A percentile compares a stretch with the other conserved stretches of the same genome.
These are phyloP conservation scores for Dinocampus coccinellae DNA, from an alignment of 2,888 invertebrate species.

Conservation along the genomic window DNA sequence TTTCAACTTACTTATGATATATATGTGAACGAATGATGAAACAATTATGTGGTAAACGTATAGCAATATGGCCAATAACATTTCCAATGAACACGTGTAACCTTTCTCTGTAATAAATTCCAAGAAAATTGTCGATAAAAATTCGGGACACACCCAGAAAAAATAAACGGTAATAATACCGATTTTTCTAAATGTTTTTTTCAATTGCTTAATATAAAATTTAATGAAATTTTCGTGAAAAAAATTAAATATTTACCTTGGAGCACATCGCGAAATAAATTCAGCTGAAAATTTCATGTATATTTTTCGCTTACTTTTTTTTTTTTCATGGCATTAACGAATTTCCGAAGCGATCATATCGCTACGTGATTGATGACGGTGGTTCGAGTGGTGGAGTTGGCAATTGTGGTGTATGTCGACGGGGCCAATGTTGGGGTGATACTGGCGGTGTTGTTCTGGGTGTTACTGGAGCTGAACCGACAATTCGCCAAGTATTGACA, in stretches of 20 bases:
- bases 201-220: neutral
- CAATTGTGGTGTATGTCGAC: constrained; percentile 55
- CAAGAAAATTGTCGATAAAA: constrained; percentile 15
- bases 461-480: constrained; percentile 81
- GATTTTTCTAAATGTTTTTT: neutral
- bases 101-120: constrained; percentile 1
- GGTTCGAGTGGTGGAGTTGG: constrained; percentile 55
- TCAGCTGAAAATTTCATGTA: neutral
- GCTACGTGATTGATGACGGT: constrained; percentile 59
- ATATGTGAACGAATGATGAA: neutral
- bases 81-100: constrained; percentile 29
- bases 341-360: constrained; percentile 41
- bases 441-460: constrained; percentile 82
- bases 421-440: constrained; percentile 78
- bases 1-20: neutral
- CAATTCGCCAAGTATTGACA: constrained; percentile 47
- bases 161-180: neutral
- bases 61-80: neutral
- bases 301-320: neutral
- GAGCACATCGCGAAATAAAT: neutral
- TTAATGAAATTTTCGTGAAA: neutral
- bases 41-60: neutral
- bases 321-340: constrained; percentile 12
- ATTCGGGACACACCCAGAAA: neutral
- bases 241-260: neutral